Evolutionary conservation across 2,888 invertebrate genomes (phyloP).

Genomic region (Hydrotaea diabolus): DNA sequence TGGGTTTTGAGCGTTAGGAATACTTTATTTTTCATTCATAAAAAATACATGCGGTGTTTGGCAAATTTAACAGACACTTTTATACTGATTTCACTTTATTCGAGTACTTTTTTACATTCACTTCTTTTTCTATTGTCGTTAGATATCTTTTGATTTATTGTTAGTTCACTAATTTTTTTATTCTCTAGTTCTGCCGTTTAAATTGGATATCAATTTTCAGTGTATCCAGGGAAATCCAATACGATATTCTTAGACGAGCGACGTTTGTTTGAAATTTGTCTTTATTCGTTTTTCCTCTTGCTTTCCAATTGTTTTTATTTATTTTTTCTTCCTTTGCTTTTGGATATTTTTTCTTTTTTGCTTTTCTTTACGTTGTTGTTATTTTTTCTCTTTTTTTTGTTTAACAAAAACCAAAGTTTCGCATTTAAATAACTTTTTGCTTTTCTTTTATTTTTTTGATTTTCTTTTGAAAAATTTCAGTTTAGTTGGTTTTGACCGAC

Average conservation of each 20-base stretch:
- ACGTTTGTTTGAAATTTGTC: not conserved
- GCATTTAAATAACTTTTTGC: not conserved
- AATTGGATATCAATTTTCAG: not conserved
- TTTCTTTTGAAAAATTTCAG: slow-evolving; percentile 59
- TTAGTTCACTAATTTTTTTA: not conserved
- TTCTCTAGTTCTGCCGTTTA: not conserved
- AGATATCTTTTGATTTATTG: not conserved
- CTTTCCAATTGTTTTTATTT: not conserved
- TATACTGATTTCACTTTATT: slow-evolving; percentile 17
- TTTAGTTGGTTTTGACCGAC: slow-evolving; percentile 76
- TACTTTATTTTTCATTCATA: slow-evolving; percentile 22
- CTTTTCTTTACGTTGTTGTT: slow-evolving; percentile 52
- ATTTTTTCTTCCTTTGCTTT: not conserved
- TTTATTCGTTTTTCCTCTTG: not conserved
- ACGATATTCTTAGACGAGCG: not conserved
- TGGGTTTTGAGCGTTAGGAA: not conserved
- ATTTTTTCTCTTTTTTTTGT: slow-evolving; percentile 39
- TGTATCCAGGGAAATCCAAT: slow-evolving; percentile 17
- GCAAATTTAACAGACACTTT: not conserved
- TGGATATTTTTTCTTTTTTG: slow-evolving; percentile 66
- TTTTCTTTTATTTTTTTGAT: slow-evolving; percentile 51
- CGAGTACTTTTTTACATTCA: not conserved
- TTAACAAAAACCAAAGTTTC: slow-evolving; percentile 2
- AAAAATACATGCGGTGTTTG: not conserved
- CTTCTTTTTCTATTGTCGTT: not conserved